Base-by-base conservation (phyloP, 2,113 vertebrate species). In the Casuarius casuarius region DNA sequence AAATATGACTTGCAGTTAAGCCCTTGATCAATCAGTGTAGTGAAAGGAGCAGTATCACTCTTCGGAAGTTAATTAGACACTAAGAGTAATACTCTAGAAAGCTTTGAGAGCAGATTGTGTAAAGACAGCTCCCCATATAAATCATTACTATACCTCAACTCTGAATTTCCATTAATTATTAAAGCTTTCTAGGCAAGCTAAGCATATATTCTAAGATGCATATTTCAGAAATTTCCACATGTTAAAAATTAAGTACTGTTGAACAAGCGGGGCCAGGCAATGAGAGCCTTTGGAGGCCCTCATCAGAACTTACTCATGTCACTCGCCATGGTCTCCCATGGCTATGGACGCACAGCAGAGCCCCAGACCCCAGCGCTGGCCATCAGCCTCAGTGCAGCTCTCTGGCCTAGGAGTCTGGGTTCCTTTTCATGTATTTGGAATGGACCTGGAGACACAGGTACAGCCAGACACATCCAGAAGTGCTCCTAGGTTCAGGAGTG, bases 101-200 rank as follows among this genome's bases (percentile, higher is more conserved):
- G 97, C 97, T 97, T 90, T 97, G 92, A 95, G 91, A 98, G 76
- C 87, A 67, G 73, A 93, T 86, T 90, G 94, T 95, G 83, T 96
- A 96, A 97, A 96, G 97, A 95, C 96, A 97, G 87, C 61, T 94
- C 31, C 71, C 81, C 44, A 66, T 83, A 93, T 93, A 94, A 90
- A 95, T 97, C 96, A 97, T 97, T 97, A 91, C 94, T 97, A 85
- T 90, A 96, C 93, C 95, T 97, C 96, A 97, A 88, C 72, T 96
- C 95, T 96, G 97, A 98, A 92, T 92, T 95, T 65, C 74, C 97
- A 98, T 98, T 94, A 97, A 98, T 98, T 98, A 98, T 98, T 98
- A 97, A 98, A 70, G 71, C 97, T 95, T 97, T 95, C 75, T 94
- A 97, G 76, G 96, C 97, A 96, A 97, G 96, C 96, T 91, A 97